Evolutionary conservation across 2,113 vertebrate genomes (phyloP).

Genomic region (Piprites chloris): DNA sequence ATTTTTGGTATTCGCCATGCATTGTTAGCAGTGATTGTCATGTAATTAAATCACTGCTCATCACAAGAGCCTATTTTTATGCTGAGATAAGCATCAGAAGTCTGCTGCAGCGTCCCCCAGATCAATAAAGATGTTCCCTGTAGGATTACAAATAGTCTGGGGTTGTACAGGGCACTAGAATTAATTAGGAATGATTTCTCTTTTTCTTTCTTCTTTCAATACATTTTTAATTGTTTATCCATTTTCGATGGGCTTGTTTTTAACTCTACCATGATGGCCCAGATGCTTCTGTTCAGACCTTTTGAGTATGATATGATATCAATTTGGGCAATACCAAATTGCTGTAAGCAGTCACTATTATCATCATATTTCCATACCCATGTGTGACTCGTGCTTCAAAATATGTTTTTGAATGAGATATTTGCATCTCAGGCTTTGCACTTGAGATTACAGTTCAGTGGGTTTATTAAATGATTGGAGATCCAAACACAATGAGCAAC

Average conservation of each 20-base stretch:
- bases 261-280: constrained; percentile 15
- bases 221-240: constrained; percentile 83
- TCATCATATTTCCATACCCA: not conserved
- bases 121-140: constrained; percentile 95
- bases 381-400: not conserved
- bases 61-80: constrained; percentile 91
- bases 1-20: constrained; percentile 81
- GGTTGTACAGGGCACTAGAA: constrained; percentile 87
- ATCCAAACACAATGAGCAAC: not conserved
- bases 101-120: constrained; percentile 80
- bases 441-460: not conserved
- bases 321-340: not conserved
- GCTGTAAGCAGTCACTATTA: not conserved
- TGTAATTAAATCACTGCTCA: constrained; percentile 96
- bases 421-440: not conserved
- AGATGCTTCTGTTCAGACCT: constrained; percentile 6
- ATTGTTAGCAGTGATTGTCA: constrained; percentile 96
- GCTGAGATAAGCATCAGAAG: constrained; percentile 89
- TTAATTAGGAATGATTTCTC: constrained; percentile 91
- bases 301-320: not conserved
- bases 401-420: not conserved
- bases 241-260: constrained; percentile 70
- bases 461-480: not conserved
- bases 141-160: constrained; percentile 86
- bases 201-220: constrained; percentile 81